Base-by-base conservation (phyloP, 1,140 invertebrate genomes). In the Hycleus cichorii region DNA sequence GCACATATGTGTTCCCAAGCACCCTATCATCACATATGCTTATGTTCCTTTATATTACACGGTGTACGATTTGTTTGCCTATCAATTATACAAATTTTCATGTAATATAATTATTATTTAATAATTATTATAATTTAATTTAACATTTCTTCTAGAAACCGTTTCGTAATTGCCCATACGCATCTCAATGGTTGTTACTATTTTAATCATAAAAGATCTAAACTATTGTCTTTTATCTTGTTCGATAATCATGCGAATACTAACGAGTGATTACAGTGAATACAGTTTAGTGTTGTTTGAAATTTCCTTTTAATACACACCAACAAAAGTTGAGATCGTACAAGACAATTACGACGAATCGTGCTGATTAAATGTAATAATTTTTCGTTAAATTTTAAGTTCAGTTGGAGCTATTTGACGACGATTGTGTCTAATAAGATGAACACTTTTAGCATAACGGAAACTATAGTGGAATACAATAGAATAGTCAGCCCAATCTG, bases 1-100 rank as follows among this genome's bases (percentile, higher is more conserved):
- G 52, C 52, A 55, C 52, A 55, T 55, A 55, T 47, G 45, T 24
- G 52, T 58, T 62, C 65, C 64, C 70, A 69, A 69, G 65, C 66
- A 60, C 58, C 63, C 52, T 64, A 65, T 68, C 69, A 72, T 72
- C 70, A 72, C 70, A 72, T 70, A 67, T 71, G 70, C 70, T 72
- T 71, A 70, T 70, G 65, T 62, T 60, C 51, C 60, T 62, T 54
- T 68, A 67, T 55, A 64, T 65, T 59, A 69, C 69, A 70, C 63
- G 62, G 62, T 65, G 55, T 62, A 54, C 59, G 18, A 18, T 18
- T 18, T 18, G 50, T 63, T 66, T 69, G 69, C 65, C 65, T 32
- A 32, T 32, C 32, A 32, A 32, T 69, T 72, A 64, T 69, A 71
- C 67, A 69, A 69, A 69, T 39, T 66, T 60, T 69, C 65, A 59